Base-by-base conservation (phyloP, 2,113 vertebrate species). In the Crotalus viridis region DNA sequence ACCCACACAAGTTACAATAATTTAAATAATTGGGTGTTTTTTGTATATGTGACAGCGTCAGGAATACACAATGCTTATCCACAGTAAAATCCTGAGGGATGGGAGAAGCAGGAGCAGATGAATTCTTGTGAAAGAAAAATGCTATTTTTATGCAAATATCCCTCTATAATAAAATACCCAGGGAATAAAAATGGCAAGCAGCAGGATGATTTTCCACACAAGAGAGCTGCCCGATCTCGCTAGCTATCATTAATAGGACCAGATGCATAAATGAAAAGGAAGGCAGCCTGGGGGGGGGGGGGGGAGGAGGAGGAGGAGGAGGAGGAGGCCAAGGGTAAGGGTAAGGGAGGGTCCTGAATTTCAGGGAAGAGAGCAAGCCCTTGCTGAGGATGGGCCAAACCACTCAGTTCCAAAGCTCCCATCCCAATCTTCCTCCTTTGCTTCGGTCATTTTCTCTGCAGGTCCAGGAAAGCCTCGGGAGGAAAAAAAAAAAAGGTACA, bases 131-230 rank as follows among this genome's bases (percentile, higher is more conserved):
- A 97, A 97, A 96, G 95, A 96, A 96, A 97, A 95, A 96, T 97
- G 94, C 96, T 95, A 97, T 97, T 97, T 95, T 97, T 95, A 97
- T 97, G 96, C 95, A 97, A 97, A 97, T 97, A 93, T 95, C 95
- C 94, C 94, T 95, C 95, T 55, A 92, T 96, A 97, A 97, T 96
- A 95, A 95, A 97, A 95, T 57, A 94, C 94, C 95, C 61, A 90
- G 96, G 96, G 97, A 95, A 96, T 95, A 95, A 91, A 96, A 95
- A 92, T 88, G 96, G 96, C 96, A 96, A 93, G 59, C 26, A 90
- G 59, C 13, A 3, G 74, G 28, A 59, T 43, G 86, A 90, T 95
- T 94, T 64, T 94, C 56, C 87, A 87, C 95, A 96, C 94, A 94
- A 10, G 89, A 81, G 91, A 64, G 8, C 93, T 90, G 81, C 81